A percentile compares a stretch with the other conserved stretches of the same genome.
Evolutionary conservation across 2,888 invertebrate genomes (phyloP).

Genomic region (Ichneumoninae sp.): DNA sequence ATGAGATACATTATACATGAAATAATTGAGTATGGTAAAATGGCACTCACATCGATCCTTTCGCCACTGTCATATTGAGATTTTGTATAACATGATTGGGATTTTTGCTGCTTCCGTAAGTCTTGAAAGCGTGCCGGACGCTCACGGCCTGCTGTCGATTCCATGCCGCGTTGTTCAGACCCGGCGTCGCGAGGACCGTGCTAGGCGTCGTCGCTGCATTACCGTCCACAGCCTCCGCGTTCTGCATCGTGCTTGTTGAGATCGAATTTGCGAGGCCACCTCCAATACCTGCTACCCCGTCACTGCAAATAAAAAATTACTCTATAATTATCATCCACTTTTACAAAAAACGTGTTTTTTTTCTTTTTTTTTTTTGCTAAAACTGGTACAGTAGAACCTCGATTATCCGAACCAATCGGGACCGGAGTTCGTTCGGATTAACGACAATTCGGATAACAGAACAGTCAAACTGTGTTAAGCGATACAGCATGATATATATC

Average conservation of each 20-base stretch:
- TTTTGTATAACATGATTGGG: conserved; percentile 94
- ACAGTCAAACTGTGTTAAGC: no score
- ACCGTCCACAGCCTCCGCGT: conserved; percentile 74
- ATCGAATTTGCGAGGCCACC: conserved; percentile 77
- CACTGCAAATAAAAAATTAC: conserved; percentile 80
- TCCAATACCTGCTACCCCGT: conserved; percentile 82
- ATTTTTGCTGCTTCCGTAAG: conserved; percentile 94
- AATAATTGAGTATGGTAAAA: neutral
- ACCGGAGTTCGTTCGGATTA: no score
- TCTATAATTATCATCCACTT: neutral
- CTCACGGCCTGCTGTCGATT: conserved; percentile 94
- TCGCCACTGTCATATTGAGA: conserved; percentile 96
- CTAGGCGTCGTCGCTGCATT: conserved; percentile 72
- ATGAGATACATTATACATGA: neutral
- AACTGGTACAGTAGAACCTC: no score
- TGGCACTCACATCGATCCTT: conserved; percentile 95
- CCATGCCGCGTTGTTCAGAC: conserved; percentile 83
- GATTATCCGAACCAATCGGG: no score
- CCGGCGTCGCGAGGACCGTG: conserved; percentile 81
- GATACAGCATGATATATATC: no score
- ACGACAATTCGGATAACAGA: no score
- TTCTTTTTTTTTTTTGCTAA: no score
- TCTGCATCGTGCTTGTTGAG: conserved; percentile 75
- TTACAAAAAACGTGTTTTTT: no score
- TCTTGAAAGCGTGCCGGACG: conserved; percentile 94